phyloP scores from a whole-genome alignment of 2,888 invertebrate species.

The Stenolophus ochropezus region DNA sequence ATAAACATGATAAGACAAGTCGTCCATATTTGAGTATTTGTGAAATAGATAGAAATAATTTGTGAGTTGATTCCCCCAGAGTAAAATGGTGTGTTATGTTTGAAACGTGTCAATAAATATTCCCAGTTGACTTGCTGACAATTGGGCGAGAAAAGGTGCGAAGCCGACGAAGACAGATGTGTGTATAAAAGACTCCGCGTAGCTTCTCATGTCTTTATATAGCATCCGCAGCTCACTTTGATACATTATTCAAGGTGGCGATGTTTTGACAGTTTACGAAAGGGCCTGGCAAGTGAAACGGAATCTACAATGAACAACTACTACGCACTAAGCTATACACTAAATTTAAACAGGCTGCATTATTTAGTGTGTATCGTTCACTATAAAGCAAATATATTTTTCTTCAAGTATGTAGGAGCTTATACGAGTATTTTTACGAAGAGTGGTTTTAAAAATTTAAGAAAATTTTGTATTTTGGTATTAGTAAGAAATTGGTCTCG shows the following conservation, averaged over 20 bases:
- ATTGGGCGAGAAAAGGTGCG: not conserved
- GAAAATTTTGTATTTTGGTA: too few species aligned
- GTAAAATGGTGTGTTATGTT: not conserved
- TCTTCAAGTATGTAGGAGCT: too few species aligned
- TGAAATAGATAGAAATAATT: not conserved
- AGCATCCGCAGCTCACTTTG: not conserved
- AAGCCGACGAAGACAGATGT: not conserved
- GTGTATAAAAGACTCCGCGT: not conserved
- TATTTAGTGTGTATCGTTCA: too few species aligned
- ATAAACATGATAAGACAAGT: not conserved
- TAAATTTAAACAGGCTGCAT: not conserved
- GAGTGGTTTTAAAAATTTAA: too few species aligned
- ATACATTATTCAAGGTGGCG: slow-evolving; percentile 40
- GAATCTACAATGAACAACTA: slow-evolving; percentile 34
- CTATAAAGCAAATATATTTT: too few species aligned
- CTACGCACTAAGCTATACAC: not conserved
- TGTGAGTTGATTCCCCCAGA: not conserved
- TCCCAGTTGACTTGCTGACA: not conserved
- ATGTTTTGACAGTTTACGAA: slow-evolving; percentile 46
- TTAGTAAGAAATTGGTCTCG: too few species aligned
- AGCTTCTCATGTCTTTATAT: not conserved
- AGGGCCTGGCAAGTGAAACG: slow-evolving; percentile 35
- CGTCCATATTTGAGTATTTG: not conserved
- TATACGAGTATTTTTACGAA: too few species aligned
- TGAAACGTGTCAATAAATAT: not conserved